phyloP scores from a whole-genome alignment of 2,797 vertebrate species.

The Oreortyx pictus region DNA sequence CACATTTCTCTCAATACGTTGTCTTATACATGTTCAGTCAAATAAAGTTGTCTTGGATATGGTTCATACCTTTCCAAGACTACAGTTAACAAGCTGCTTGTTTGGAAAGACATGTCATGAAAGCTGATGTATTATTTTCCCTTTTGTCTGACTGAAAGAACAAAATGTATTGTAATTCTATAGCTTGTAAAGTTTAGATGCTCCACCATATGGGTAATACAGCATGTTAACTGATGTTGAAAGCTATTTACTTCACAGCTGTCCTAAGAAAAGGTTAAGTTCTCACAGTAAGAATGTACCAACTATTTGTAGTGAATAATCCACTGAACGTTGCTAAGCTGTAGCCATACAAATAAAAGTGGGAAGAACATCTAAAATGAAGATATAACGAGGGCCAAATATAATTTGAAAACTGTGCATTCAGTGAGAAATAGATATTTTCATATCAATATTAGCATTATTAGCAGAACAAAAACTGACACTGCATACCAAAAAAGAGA shows the following conservation, averaged over 20 bases:
- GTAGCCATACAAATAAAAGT: neutral
- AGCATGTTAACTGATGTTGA: neutral
- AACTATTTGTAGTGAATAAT: neutral
- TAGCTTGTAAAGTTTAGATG: neutral
- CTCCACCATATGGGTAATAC: neutral
- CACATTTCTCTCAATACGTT: neutral
- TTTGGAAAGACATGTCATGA: neutral
- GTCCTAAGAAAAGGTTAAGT: neutral
- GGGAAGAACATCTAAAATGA: neutral
- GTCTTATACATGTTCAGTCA: neutral
- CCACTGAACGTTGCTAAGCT: neutral
- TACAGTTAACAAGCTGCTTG: neutral
- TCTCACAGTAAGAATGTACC: neutral
- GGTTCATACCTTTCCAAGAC: neutral
- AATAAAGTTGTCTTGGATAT: neutral
- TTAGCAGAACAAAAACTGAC: accelerated
- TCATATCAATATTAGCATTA: neutral
- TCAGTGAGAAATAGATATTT: neutral
- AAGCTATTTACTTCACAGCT: neutral
- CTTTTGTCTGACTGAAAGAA: neutral
- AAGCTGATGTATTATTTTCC: neutral
- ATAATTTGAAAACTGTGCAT: neutral
- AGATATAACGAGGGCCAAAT: neutral
- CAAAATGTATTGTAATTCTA: neutral
- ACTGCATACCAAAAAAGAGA: neutral